These are phyloP conservation scores for Zapornia atra DNA, from an alignment of 2,113 vertebrate species.

Conservation along the genomic window DNA sequence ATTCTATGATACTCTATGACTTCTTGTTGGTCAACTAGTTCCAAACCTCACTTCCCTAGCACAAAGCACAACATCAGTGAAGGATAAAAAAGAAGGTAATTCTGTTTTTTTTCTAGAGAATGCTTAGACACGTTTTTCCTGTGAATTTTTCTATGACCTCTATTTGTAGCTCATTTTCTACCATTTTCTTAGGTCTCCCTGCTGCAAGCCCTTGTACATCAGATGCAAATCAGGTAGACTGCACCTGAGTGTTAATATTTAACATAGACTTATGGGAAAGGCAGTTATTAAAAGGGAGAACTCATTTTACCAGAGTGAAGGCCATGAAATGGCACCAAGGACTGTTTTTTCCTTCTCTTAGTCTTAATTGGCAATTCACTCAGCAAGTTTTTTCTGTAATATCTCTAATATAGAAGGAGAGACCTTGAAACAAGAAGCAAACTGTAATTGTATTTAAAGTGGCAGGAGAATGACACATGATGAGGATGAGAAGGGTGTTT, in stretches of 20 bases:
- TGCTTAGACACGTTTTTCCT: background rate
- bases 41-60: background rate
- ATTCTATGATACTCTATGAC: too few relatives aligned
- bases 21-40: constrained; percentile 31
- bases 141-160: background rate
- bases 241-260: background rate
- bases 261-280: background rate
- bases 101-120: background rate
- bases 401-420: background rate
- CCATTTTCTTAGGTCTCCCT: background rate
- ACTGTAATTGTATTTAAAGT: background rate
- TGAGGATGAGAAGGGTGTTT: background rate
- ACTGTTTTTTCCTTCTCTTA: background rate
- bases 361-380: background rate
- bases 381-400: background rate
- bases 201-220: background rate
- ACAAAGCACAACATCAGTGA: constrained; percentile 16
- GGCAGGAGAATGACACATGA: background rate
- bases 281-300: background rate
- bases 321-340: background rate
- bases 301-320: background rate
- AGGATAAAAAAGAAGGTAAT: background rate
- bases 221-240: background rate
- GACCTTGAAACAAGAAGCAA: constrained; percentile 36
- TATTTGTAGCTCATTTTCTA: background rate